phyloP scores from a whole-genome alignment of 2,113 vertebrate genomes.

The Lanius ludovicianus region DNA sequence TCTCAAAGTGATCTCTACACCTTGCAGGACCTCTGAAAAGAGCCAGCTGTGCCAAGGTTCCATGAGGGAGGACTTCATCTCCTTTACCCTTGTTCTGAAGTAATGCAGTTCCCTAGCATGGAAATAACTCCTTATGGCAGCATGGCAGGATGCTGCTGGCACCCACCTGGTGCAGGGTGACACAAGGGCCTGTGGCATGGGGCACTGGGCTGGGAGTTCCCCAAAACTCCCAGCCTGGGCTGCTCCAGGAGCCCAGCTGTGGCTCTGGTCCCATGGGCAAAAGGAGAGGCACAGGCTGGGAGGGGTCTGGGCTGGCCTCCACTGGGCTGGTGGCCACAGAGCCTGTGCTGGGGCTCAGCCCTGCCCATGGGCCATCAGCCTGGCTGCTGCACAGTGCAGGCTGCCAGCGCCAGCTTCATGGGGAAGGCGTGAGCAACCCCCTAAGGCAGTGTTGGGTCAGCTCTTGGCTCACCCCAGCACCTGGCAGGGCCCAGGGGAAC shows the following conservation, averaged over 20 bases:
- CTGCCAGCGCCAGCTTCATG: accelerated
- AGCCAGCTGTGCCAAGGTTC: not conserved
- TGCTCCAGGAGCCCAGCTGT: not conserved
- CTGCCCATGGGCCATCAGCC: not conserved
- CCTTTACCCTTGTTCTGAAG: not conserved
- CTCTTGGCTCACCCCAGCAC: not conserved
- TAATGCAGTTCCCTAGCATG: not conserved
- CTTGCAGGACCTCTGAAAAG: not conserved
- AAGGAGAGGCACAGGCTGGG: not conserved
- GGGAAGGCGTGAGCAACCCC: not conserved
- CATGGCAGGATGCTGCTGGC: not conserved
- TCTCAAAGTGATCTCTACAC: not conserved
- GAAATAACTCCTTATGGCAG: not conserved
- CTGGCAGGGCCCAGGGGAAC: accelerated
- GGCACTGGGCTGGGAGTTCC: not conserved
- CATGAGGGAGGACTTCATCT: not conserved
- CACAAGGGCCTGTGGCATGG: not conserved
- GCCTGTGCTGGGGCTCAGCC: not conserved
- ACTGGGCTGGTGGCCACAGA: not conserved
- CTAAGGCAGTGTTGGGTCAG: accelerated
- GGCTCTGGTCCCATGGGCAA: not conserved
- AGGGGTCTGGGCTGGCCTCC: accelerated
- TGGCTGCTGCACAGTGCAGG: accelerated
- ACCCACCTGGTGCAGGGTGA: not conserved
- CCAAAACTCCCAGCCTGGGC: not conserved